Evolutionary conservation across 1,140 invertebrate species (phyloP).

Genomic region (Lucilia sericata): DNA sequence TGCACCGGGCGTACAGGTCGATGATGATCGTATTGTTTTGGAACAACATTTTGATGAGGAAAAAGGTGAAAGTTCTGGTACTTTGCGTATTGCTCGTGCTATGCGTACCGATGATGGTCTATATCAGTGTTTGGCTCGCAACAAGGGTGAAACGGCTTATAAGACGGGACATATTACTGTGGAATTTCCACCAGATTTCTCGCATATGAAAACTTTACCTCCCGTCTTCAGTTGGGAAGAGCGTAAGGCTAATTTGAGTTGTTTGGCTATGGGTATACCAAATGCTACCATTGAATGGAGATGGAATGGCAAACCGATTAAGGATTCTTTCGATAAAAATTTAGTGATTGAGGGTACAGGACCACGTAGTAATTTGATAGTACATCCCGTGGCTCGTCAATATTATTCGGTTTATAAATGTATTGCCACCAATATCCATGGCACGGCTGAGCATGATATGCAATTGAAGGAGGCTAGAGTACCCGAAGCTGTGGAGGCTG

Average conservation of each 20-base stretch:
- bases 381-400: slow-evolving; percentile 74
- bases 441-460: slow-evolving; percentile 75
- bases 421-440: slow-evolving; percentile 82
- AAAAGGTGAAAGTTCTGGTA: slow-evolving; percentile 74
- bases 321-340: slow-evolving; percentile 70
- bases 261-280: slow-evolving; percentile 81
- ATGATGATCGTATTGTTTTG: slow-evolving; percentile 75
- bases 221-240: slow-evolving; percentile 85
- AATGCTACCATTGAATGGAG: slow-evolving; percentile 92
- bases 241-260: slow-evolving; percentile 85
- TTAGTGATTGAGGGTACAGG: slow-evolving; percentile 76
- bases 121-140: slow-evolving; percentile 88
- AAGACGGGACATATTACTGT: slow-evolving; percentile 87
- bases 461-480: slow-evolving; percentile 78
- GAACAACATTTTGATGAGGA: slow-evolving; percentile 71
- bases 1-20: slow-evolving; percentile 72
- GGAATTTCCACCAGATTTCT: slow-evolving; percentile 84
- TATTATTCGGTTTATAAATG: slow-evolving; percentile 86
- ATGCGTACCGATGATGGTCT: slow-evolving; percentile 84
- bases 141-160: slow-evolving; percentile 79
- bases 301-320: slow-evolving; percentile 70
- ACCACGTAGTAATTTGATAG: slow-evolving; percentile 76
- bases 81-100: slow-evolving; percentile 74
- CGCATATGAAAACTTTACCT: slow-evolving; percentile 76
- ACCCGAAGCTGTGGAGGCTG: slow-evolving; percentile 70